phyloP scores from a whole-genome alignment of 2,113 vertebrate genomes.

The Forbesichthys agassizii region DNA sequence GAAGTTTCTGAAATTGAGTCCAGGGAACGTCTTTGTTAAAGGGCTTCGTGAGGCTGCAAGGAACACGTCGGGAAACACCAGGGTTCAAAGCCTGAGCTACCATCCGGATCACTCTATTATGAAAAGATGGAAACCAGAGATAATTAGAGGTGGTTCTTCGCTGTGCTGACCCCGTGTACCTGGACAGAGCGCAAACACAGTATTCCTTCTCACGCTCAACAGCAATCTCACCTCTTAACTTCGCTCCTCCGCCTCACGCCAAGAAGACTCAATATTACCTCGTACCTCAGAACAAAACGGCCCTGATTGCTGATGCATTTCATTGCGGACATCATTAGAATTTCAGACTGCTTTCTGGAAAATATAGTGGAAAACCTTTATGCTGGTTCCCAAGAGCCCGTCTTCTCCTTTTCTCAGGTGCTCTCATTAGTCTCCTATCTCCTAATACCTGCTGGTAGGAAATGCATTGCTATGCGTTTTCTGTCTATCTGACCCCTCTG shows the following conservation, averaged over 20 bases:
- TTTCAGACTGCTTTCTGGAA: constrained; percentile 87
- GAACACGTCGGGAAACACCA: background rate
- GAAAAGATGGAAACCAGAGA: constrained; percentile 52
- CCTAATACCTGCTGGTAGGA: constrained; percentile 85
- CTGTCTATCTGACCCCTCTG: constrained; percentile 90
- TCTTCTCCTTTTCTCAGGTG: constrained; percentile 86
- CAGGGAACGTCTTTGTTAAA: background rate
- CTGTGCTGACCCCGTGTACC: constrained; percentile 73
- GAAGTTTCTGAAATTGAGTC: background rate
- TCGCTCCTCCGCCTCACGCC: constrained; percentile 50
- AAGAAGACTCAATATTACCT: constrained; percentile 68
- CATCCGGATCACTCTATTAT: constrained; percentile 24
- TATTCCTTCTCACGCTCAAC: constrained; percentile 51
- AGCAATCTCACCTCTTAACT: constrained; percentile 64
- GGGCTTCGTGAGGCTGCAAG: background rate
- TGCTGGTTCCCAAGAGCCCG: constrained; percentile 85
- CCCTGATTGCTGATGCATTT: constrained; percentile 92
- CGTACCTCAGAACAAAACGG: constrained; percentile 72
- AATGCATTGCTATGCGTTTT: constrained; percentile 92
- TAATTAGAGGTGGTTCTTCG: constrained; percentile 44
- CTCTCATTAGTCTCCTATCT: constrained; percentile 93
- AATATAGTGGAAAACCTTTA: constrained; percentile 88
- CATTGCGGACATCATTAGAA: constrained; percentile 89
- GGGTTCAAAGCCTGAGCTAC: constrained; percentile 13
- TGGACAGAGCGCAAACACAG: constrained; percentile 52